Base-by-base conservation (phyloP, 2,888 invertebrate species). In the Synergus japonicus region DNA sequence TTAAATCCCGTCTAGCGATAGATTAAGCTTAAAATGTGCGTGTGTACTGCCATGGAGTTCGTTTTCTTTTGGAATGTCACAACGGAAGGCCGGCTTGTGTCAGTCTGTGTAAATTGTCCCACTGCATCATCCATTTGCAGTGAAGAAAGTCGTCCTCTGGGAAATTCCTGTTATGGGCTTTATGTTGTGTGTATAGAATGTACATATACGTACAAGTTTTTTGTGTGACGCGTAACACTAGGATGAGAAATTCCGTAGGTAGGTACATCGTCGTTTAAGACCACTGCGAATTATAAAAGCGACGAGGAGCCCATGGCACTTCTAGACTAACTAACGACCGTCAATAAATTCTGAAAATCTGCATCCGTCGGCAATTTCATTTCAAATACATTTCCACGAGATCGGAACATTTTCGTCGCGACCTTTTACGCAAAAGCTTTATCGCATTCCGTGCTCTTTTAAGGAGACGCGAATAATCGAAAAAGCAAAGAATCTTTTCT, bases 21-120 rank as follows among this genome's bases (percentile, higher is more conserved):
- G 54, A 73, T 73, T 82, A 81, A 83, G 82, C 82, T 84, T 81
- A 43, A 79, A 78, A 86, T 83, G 82, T 83, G 84, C 86, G 86
- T 85, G 86, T 89, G 89, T 87, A 87, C 87, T 87, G 86, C 87
- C 88, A 89, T 89, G 89, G 88, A 89, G 86, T 66, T 79, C 78
- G 76, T 79, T 60, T 80, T 84, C 81, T 79, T 81, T 82, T 82
- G 82, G 78, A 80, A 82, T 79, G 80, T 79, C 80, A 81, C 78
- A 79, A 81, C 79, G 81, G 79, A 81, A 80, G 82, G 79, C 69
- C 83, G 81, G 79, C 82, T 83, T 84, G 86, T 86, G 82, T 82
- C 83, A 82, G 85, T 85, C 85, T 85, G 85, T 85, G 86, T 83
- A 83, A 85, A 85, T 84, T 84, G 83, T 84, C 84, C 83, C 81